Conservation (phyloP, 2,797 vertebrate genomes). For the Crocodylus rhombifer region DNA sequence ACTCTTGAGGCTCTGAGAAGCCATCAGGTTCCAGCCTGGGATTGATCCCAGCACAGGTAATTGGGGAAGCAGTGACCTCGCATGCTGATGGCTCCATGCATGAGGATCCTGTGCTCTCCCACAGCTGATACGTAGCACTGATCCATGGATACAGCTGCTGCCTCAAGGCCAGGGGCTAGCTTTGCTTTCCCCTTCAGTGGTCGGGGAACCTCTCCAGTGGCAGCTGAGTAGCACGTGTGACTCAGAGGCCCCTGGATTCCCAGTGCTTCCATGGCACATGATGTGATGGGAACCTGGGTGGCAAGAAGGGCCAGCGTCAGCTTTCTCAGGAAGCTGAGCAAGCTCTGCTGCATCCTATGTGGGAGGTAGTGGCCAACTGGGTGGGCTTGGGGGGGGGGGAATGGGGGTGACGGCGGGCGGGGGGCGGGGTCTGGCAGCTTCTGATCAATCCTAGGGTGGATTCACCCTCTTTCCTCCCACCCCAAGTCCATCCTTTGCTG, state of each 20-base stretch:
- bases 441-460: neutral
- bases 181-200: too few relatives aligned
- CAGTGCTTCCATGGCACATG: neutral
- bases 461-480: neutral
- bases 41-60: too few relatives aligned
- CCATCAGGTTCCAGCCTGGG: neutral
- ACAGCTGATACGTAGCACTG: too few relatives aligned
- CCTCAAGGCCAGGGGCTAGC: too few relatives aligned
- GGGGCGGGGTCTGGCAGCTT: neutral
- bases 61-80: neutral
- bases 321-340: too few relatives aligned
- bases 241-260: neutral
- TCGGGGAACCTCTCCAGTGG: too few relatives aligned
- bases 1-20: neutral
- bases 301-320: neutral
- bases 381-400: too few relatives aligned
- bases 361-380: neutral
- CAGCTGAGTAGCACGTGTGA: neutral
- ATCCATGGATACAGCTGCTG: too few relatives aligned
- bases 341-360: neutral
- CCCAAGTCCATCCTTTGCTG: too few relatives aligned
- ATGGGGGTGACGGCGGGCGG: too few relatives aligned
- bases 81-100: too few relatives aligned
- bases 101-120: too few relatives aligned
- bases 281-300: neutral